Conservation (phyloP, 92 coral and sea anemone species). For the Paramuricea clavata region DNA sequence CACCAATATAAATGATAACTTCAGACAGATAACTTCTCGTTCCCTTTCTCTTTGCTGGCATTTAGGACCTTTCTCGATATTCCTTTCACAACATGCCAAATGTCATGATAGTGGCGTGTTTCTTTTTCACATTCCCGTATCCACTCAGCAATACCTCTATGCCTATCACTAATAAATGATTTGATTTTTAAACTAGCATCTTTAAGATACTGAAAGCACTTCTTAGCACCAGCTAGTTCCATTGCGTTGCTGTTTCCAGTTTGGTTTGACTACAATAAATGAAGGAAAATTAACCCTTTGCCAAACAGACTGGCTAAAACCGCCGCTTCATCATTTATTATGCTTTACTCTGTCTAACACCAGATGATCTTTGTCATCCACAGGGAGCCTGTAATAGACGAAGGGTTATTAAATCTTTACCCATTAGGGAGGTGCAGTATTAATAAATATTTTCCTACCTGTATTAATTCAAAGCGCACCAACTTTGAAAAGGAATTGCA, state of each 20-base stretch:
- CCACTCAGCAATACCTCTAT: slow-evolving; percentile 24
- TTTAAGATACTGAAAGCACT: not conserved
- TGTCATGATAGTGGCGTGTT: not conserved
- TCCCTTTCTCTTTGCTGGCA: not conserved
- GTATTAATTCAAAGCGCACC: slow-evolving; percentile 33
- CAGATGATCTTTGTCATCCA: no score
- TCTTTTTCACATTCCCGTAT: slow-evolving; percentile 32
- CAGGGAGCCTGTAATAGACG: no score
- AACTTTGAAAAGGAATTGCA: slow-evolving; percentile 1
- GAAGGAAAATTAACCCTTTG: no score
- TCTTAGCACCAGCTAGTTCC: slow-evolving; percentile 53
- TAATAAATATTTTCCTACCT: not conserved
- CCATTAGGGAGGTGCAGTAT: no score
- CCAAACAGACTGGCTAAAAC: no score
- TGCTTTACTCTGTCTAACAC: no score
- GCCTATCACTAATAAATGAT: slow-evolving; percentile 24
- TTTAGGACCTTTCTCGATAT: not conserved
- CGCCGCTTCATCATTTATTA: no score
- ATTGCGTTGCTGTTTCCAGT: slow-evolving; percentile 49
- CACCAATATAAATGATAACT: no score
- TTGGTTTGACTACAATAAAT: slow-evolving; percentile 56
- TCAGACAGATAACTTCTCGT: not conserved
- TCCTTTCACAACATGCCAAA: not conserved
- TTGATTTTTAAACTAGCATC: not conserved
- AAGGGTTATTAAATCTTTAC: no score